Percentiles rank a stretch among this genome's conserved stretches.
Evolutionary conservation across 2,113 vertebrate genomes (phyloP).

Genomic region (Gyps fulvus): DNA sequence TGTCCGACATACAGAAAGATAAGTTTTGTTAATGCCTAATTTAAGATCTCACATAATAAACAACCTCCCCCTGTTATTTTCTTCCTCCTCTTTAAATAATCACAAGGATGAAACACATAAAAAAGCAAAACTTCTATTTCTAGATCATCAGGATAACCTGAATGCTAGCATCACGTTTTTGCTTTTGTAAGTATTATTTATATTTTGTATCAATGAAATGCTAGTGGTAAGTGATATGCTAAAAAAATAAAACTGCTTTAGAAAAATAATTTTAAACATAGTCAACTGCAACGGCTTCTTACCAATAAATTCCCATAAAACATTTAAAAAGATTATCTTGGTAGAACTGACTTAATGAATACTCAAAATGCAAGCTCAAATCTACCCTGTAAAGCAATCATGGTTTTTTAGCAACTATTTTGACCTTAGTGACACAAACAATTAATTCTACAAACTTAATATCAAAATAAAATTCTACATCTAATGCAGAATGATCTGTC

Average conservation of each 20-base stretch:
- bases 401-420: slow-evolving; percentile 78
- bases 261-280: slow-evolving; percentile 56
- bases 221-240: slow-evolving; percentile 1
- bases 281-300: slow-evolving; percentile 68
- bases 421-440: slow-evolving; percentile 79
- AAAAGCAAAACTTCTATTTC: not conserved
- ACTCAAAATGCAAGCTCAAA: slow-evolving; percentile 88
- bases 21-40: not conserved
- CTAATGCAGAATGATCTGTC: slow-evolving; percentile 79
- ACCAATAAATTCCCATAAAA: slow-evolving; percentile 74
- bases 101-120: not conserved
- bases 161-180: not conserved
- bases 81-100: slow-evolving; percentile 11
- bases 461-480: slow-evolving; percentile 84
- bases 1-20: not conserved
- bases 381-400: slow-evolving; percentile 80
- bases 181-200: not conserved
- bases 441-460: slow-evolving; percentile 83
- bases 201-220: not conserved
- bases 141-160: not conserved
- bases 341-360: slow-evolving; percentile 81
- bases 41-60: not conserved
- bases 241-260: slow-evolving; percentile 30
- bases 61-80: not conserved
- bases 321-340: slow-evolving; percentile 75